Percentiles rank a stretch among this genome's conserved stretches.
These are phyloP conservation scores for Xerus rutilus DNA, from an alignment of 2,797 vertebrate genomes.

Conservation along the genomic window DNA sequence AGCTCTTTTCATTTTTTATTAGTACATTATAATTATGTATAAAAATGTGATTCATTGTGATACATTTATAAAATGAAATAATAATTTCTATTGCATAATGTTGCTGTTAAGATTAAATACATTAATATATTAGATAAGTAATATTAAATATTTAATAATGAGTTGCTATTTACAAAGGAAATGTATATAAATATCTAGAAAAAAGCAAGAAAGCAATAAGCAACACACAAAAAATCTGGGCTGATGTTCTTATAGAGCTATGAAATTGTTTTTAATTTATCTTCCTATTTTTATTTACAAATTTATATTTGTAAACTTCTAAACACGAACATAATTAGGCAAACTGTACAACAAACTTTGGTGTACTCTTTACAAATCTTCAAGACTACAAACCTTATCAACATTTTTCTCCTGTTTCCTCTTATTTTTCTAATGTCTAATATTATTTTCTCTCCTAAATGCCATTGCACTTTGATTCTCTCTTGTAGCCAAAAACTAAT, in stretches of 20 bases:
- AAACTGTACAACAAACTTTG: not conserved
- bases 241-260: not conserved
- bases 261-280: conserved; percentile 9
- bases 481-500: conserved; percentile 28
- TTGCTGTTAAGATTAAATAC: conserved; percentile 15
- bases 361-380: not conserved
- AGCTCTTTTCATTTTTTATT: not conserved
- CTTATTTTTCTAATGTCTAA: conserved; percentile 27
- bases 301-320: not conserved
- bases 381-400: not conserved
- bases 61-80: not conserved
- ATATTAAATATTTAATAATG: conserved; percentile 7
- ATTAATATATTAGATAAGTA: not conserved
- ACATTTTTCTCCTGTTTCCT: not conserved
- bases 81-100: not conserved
- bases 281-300: conserved; percentile 9
- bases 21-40: no score
- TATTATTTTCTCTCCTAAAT: conserved; percentile 26
- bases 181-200: not conserved
- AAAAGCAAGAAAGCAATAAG: not conserved
- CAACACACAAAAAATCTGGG: not conserved
- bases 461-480: not conserved
- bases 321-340: not conserved
- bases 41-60: no score
- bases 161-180: not conserved